A percentile compares a stretch with the other conserved stretches of the same genome.
These are phyloP conservation scores for Spizaetus ornatus DNA, from an alignment of 2,113 vertebrate genomes.

Conservation along the genomic window DNA sequence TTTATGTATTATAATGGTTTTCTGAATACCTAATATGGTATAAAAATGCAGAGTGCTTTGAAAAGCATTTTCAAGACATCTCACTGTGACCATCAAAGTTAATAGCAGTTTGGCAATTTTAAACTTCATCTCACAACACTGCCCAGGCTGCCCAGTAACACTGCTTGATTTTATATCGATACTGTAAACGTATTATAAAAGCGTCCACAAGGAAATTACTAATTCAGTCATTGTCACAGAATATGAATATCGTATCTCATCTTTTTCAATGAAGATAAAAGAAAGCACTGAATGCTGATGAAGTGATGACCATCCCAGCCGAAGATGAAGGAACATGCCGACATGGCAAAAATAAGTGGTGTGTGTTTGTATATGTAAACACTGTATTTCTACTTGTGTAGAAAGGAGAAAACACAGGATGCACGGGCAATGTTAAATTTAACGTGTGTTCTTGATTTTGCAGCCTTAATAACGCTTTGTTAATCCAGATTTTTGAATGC, in stretches of 20 bases:
- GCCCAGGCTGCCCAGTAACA: neutral
- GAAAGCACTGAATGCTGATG: neutral
- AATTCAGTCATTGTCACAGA: neutral
- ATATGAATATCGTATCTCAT: neutral
- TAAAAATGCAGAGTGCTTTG: neutral
- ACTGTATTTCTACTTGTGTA: neutral
- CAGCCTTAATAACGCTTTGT: neutral
- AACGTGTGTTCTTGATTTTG: neutral
- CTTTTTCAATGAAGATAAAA: neutral
- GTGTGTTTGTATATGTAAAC: neutral
- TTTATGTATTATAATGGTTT: neutral
- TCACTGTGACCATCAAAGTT: neutral
- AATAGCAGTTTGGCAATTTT: neutral
- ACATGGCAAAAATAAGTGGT: neutral
- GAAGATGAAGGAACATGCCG: neutral
- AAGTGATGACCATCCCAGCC: neutral
- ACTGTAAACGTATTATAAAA: neutral
- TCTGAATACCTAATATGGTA: neutral
- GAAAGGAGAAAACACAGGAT: neutral
- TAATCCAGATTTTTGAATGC: neutral
- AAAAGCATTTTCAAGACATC: neutral
- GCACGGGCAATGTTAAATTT: neutral
- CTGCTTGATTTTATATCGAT: neutral
- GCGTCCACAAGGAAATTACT: neutral
- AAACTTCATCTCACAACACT: neutral